phyloP scores from a whole-genome alignment of 2,797 vertebrate species.

The Lophotriccus pileatus region DNA sequence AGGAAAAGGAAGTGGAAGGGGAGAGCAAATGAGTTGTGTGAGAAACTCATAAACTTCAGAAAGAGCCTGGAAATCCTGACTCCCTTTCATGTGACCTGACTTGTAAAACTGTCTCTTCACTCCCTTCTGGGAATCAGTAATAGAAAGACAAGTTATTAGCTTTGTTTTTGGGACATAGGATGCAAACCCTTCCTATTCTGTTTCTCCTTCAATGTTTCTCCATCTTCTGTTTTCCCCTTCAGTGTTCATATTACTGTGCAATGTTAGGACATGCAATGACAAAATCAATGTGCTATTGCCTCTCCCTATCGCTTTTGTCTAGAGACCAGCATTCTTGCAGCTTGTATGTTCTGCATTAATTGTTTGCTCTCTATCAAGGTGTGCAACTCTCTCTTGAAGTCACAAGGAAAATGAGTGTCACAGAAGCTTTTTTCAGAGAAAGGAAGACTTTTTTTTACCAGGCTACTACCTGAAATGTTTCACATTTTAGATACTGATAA shows the following conservation, averaged over 20 bases:
- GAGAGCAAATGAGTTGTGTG: neutral
- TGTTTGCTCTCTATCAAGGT: neutral
- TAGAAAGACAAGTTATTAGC: neutral
- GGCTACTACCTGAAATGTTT: accelerated
- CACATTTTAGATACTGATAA: neutral
- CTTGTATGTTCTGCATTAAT: neutral
- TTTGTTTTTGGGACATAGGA: neutral
- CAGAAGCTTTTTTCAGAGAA: neutral
- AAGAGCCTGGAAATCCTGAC: neutral
- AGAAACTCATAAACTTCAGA: neutral
- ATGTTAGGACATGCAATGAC: neutral
- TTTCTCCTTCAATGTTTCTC: no score
- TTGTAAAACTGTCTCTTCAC: neutral
- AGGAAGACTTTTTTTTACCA: neutral
- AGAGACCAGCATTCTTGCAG: neutral
- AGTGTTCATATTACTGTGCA: neutral
- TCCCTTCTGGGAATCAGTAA: neutral
- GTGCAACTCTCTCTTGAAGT: neutral
- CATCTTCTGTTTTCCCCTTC: neutral
- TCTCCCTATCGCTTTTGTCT: neutral
- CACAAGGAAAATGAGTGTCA: neutral
- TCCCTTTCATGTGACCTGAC: neutral
- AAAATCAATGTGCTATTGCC: neutral
- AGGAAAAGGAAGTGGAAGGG: neutral
- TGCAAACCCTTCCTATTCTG: neutral